phyloP scores from a whole-genome alignment of 2,113 vertebrate species.

The Merops nubicus region DNA sequence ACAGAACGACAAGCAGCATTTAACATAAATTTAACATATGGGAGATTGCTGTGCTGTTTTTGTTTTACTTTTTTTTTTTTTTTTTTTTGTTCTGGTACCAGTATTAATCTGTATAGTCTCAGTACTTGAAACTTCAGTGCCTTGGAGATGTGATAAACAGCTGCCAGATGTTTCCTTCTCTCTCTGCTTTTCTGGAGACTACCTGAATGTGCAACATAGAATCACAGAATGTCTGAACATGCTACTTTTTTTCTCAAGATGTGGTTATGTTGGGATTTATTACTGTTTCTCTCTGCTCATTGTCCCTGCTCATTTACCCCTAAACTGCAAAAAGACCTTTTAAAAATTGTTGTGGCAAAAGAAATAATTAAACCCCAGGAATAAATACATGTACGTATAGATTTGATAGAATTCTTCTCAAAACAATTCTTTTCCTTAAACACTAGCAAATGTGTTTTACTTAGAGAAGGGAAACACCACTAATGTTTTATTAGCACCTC shows the following conservation, averaged over 20 bases:
- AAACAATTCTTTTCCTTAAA: not conserved
- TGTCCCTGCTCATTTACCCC: not conserved
- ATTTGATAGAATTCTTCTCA: not conserved
- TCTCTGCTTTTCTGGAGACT: not conserved
- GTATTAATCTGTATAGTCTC: not conserved
- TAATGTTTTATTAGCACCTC: not conserved
- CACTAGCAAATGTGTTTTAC: not conserved
- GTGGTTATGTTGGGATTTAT: not conserved
- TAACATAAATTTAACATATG: not conserved
- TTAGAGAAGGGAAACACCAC: not conserved
- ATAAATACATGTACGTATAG: fast-evolving
- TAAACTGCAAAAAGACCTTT: not conserved
- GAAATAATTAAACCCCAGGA: not conserved
- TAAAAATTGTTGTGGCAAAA: not conserved
- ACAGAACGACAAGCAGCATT: not conserved
- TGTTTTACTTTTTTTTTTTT: not conserved
- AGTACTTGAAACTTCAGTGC: not conserved
- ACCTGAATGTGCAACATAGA: not conserved
- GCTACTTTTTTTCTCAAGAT: not conserved
- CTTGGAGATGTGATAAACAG: not conserved
- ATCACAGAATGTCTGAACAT: too few species aligned
- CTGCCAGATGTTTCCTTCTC: not conserved
- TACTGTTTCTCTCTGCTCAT: fast-evolving
- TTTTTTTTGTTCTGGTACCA: not conserved
- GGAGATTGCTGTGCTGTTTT: not conserved